Evolutionary conservation across 2,888 invertebrate genomes (phyloP).

Genomic region (Dynastes grantii): DNA sequence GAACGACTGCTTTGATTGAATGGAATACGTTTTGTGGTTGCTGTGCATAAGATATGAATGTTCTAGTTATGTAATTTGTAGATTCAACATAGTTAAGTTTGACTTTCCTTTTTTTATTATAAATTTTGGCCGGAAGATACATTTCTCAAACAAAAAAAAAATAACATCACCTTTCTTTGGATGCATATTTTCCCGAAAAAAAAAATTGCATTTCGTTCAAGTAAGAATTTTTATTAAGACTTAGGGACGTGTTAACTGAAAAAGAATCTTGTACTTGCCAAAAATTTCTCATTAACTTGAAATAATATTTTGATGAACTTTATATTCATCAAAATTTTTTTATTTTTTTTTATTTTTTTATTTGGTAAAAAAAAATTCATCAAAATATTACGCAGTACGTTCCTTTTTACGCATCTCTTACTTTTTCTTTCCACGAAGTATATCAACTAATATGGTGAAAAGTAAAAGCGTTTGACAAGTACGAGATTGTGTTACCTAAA

Average conservation of each 20-base stretch:
- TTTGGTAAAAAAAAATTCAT: too few relatives aligned
- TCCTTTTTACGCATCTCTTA: too few relatives aligned
- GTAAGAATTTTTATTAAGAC: slow-evolving; percentile 2
- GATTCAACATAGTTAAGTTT: slow-evolving; percentile 54
- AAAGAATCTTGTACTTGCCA: slow-evolving; percentile 21
- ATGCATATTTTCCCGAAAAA: slow-evolving; percentile 7
- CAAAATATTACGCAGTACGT: too few relatives aligned
- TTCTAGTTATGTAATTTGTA: slow-evolving; percentile 57
- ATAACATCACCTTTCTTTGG: slow-evolving; percentile 28
- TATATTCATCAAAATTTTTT: too few relatives aligned
- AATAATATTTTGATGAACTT: too few relatives aligned
- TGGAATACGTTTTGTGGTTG: slow-evolving; percentile 45
- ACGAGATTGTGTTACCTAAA: slow-evolving; percentile 17
- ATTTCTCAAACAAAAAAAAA: slow-evolving; percentile 9
- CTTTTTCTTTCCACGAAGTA: too few relatives aligned
- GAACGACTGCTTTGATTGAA: slow-evolving; percentile 41
- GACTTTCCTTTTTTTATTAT: slow-evolving; percentile 57
- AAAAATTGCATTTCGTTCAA: background rate
- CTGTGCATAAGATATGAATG: slow-evolving; percentile 55
- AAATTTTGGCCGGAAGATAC: slow-evolving; percentile 55
- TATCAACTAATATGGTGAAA: too few relatives aligned
- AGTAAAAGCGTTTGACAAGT: slow-evolving; percentile 19
- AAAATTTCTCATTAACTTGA: background rate
- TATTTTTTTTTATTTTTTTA: too few relatives aligned
- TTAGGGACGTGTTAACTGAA: background rate